These are phyloP conservation scores for Ia io DNA, from an alignment of 2,113 vertebrate genomes.

Conservation along the genomic window DNA sequence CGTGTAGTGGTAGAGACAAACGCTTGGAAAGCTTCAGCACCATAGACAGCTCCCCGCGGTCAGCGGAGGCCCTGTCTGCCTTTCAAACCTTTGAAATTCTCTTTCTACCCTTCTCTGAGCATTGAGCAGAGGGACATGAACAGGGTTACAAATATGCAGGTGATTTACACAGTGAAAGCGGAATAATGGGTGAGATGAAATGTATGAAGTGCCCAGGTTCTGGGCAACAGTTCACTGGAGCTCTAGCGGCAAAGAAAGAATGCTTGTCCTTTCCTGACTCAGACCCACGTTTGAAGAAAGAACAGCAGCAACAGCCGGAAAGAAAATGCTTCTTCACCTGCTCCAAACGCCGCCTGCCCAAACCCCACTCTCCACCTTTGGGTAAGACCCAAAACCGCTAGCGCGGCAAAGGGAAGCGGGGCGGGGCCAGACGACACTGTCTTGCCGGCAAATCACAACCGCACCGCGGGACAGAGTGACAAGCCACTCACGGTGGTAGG, in stretches of 20 bases:
- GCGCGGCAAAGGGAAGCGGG: constrained; percentile 49
- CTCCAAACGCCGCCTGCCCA: neutral
- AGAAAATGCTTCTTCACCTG: constrained; percentile 48
- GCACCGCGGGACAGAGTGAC: constrained; percentile 56
- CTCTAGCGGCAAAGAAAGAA: neutral
- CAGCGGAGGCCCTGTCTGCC: neutral
- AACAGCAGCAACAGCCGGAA: neutral
- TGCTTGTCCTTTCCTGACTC: neutral
- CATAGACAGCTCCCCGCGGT: constrained; percentile 71
- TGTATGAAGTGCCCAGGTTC: constrained; percentile 28
- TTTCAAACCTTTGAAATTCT: neutral
- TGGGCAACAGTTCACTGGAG: constrained; percentile 45
- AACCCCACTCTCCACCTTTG: constrained; percentile 45
- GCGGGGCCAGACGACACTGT: neutral
- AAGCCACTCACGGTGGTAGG: constrained; percentile 13
- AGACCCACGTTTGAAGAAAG: neutral
- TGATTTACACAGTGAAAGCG: neutral
- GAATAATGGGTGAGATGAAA: neutral
- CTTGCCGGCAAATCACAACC: constrained; percentile 57
- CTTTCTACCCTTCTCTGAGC: neutral
- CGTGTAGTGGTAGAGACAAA: neutral
- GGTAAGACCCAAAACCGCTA: neutral
- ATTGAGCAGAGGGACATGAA: neutral
- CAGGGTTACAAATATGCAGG: neutral
- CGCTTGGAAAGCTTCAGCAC: constrained; percentile 64